A percentile compares a stretch with the other conserved stretches of the same genome.
These are phyloP conservation scores for Plutella xylostella DNA, from an alignment of 2,888 invertebrate species.

Conservation along the genomic window DNA sequence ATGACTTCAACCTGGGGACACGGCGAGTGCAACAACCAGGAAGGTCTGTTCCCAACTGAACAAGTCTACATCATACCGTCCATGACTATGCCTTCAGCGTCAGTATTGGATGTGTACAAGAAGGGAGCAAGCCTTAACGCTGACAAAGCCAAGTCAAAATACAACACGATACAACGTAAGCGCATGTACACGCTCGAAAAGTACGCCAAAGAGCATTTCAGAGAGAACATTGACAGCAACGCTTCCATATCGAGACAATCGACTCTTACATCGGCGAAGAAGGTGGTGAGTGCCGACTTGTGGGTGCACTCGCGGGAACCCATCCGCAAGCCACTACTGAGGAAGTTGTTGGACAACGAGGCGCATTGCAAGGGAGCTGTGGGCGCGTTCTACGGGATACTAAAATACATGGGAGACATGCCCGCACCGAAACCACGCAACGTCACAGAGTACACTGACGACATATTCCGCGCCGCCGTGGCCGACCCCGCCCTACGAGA, in stretches of 20 bases:
- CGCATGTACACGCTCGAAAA: slow-evolving; percentile 86
- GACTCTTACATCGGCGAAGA: slow-evolving; percentile 74
- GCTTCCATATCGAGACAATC: slow-evolving; percentile 72
- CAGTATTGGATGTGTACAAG: slow-evolving; percentile 75
- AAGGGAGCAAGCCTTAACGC: slow-evolving; percentile 60
- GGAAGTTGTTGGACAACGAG: slow-evolving; percentile 78
- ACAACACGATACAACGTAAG: slow-evolving; percentile 72
- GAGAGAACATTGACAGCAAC: slow-evolving; percentile 58
- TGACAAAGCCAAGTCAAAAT: slow-evolving; percentile 52
- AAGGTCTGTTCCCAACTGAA: slow-evolving; percentile 89
- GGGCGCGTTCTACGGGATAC: slow-evolving; percentile 78
- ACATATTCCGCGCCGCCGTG: slow-evolving; percentile 84
- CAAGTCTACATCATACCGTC: slow-evolving; percentile 89
- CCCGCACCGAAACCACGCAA: slow-evolving; percentile 82
- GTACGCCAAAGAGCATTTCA: slow-evolving; percentile 87
- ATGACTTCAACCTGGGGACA: slow-evolving; percentile 79
- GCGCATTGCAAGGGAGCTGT: slow-evolving; percentile 79
- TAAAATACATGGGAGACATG: slow-evolving; percentile 90
- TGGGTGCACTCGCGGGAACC: slow-evolving; percentile 88
- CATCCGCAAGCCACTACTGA: slow-evolving; percentile 83
- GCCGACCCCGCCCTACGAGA: slow-evolving; percentile 83
- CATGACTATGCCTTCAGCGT: slow-evolving; percentile 76
- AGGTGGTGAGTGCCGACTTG: slow-evolving; percentile 76
- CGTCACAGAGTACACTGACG: slow-evolving; percentile 88
- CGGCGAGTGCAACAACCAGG: slow-evolving; percentile 76